Base-by-base conservation (phyloP, 2,888 invertebrate species). In the Pollenia labialis region DNA sequence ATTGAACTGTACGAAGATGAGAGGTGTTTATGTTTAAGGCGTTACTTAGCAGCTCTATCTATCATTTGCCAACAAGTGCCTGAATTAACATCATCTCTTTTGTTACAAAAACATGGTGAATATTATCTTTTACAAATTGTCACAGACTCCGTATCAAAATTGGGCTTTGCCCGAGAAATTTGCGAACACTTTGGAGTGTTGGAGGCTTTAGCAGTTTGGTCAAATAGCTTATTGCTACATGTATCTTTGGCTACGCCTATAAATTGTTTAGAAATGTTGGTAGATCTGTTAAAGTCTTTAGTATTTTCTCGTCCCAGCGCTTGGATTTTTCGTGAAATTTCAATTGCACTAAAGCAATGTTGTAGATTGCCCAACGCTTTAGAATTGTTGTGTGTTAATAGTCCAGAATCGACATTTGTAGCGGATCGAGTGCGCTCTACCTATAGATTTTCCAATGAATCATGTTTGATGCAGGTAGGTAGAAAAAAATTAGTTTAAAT, bases 151-250 rank as follows among this genome's bases (percentile, higher is more conserved):
- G 89, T 92, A 7, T 80, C 86, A 4, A 92, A 91, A 71, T 76
- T 92, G 66, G 91, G 92, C 10, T 92, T 90, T 79, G 92, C 92
- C 1, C 87, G 88, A 8, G 92, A 92, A 60, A 87, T 92, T n/a
- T 88, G 87, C 46, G 90, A 90, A 44, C 92, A 93, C 81, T 92
- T 91, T 75, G 93, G 92, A 0, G 87, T 92, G 9, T 76, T 92
- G 4, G 92, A 92, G 85, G 90, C 92, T 0, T 89, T 90, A 14
- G 89, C 90, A 0, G 77, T 89, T 4, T 84, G 92, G 7, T 76
- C 92, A 32, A 89, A 90, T 11, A 90, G 89, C 32, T 86, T 91
- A 6, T 42, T 91, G 9, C 69, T 16, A n/a, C 81, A 87, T 44
- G n/a, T 85, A 11, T 32, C 90, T 50, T 16, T 11, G 0, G 85